These are phyloP conservation scores for Motacilla alba DNA, from an alignment of 2,113 vertebrate genomes.

Conservation along the genomic window DNA sequence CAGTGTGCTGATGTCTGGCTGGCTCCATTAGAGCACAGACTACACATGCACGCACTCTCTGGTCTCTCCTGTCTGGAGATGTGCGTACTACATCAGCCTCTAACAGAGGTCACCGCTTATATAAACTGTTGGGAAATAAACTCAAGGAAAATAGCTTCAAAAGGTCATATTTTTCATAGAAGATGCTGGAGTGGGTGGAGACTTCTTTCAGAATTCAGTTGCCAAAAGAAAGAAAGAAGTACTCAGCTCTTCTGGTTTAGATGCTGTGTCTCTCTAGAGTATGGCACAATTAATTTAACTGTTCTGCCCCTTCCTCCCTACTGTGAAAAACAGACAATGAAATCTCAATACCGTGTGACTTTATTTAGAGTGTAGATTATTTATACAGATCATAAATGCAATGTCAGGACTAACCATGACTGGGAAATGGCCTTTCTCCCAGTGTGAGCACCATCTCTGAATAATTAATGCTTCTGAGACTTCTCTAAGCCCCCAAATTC, in stretches of 20 bases:
- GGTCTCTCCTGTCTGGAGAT: background rate
- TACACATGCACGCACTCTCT: background rate
- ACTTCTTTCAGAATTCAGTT: background rate
- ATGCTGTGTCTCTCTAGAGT: background rate
- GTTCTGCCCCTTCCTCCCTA: background rate
- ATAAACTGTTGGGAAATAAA: background rate
- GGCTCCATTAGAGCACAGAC: background rate
- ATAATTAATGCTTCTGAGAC: background rate
- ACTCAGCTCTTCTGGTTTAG: background rate
- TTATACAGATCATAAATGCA: background rate
- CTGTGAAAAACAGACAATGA: background rate
- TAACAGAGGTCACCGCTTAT: background rate
- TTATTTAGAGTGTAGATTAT: background rate
- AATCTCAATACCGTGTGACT: background rate
- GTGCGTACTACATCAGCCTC: background rate
- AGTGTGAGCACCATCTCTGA: background rate
- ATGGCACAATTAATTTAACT: background rate
- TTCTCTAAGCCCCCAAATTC: background rate
- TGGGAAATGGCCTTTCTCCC: background rate
- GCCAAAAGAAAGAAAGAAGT: background rate
- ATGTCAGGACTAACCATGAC: background rate
- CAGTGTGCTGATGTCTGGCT: background rate
- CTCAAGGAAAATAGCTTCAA: background rate
- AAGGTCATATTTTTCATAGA: background rate
- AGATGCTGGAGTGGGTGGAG: background rate